Evolutionary conservation across 2,888 invertebrate species (phyloP).

Genomic region (Unio delphinus): DNA sequence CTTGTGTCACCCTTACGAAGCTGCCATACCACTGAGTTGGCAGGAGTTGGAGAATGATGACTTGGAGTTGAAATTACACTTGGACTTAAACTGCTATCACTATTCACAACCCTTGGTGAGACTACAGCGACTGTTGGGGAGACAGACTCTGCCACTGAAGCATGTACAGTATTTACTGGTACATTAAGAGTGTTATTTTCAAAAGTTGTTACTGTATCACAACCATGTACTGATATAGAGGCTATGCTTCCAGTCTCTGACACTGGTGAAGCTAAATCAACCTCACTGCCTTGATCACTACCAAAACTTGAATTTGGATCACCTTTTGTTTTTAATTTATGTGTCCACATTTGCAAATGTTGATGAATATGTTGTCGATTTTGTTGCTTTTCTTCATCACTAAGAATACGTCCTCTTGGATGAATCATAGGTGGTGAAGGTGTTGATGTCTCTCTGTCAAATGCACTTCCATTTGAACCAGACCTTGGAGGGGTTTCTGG

Average conservation of each 20-base stretch:
- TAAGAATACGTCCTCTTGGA: conserved; percentile 50
- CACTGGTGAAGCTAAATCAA: conserved; percentile 26
- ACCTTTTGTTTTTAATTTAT: conserved; percentile 46
- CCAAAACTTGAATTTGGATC: conserved; percentile 41
- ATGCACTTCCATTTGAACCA: conserved; percentile 12
- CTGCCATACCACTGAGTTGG: conserved; percentile 45
- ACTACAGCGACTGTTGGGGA: conserved; percentile 5
- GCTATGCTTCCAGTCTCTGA: conserved; percentile 32
- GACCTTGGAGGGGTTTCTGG: conserved; percentile 30
- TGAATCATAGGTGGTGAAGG: conserved; percentile 50
- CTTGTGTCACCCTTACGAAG: conserved; percentile 27
- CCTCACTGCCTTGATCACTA: conserved; percentile 22
- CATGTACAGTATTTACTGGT: conserved; percentile 8
- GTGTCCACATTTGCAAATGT: conserved; percentile 64
- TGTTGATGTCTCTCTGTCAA: conserved; percentile 19
- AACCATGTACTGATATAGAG: conserved; percentile 12
- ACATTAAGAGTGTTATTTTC: conserved; percentile 21
- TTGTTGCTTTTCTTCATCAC: conserved; percentile 61
- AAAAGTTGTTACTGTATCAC: conserved; percentile 29
- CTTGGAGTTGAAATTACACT: conserved; percentile 25
- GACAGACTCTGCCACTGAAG: conserved; percentile 2
- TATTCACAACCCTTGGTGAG: conserved; percentile 12
- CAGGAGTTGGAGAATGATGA: conserved; percentile 17
- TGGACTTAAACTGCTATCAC: conserved; percentile 24
- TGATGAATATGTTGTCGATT: conserved; percentile 64